These are phyloP conservation scores for Hylaeus volcanicus DNA, from an alignment of 1,140 invertebrate genomes.

Conservation along the genomic window DNA sequence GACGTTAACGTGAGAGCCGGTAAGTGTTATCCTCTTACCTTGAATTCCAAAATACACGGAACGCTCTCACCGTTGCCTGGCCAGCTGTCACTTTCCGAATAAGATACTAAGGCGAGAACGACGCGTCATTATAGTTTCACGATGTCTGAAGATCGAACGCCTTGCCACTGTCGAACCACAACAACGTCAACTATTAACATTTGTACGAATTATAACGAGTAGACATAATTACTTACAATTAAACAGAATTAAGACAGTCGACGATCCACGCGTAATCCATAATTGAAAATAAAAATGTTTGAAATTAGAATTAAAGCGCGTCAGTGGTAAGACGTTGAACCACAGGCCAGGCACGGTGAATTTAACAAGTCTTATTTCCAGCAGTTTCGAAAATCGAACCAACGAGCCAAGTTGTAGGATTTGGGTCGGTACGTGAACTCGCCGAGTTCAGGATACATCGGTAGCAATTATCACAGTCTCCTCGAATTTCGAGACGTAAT, in stretches of 20 bases:
- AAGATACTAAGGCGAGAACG: background rate
- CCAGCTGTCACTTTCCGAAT: conserved; percentile 37
- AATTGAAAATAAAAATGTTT: too few species aligned
- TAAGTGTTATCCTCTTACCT: conserved; percentile 80
- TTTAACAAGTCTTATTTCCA: conserved; percentile 47
- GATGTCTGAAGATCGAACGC: background rate
- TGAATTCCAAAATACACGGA: conserved; percentile 8
- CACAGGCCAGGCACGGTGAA: conserved; percentile 36
- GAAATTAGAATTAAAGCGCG: background rate
- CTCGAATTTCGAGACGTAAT: background rate
- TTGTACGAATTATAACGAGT: background rate
- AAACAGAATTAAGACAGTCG: too few species aligned
- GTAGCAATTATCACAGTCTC: conserved; percentile 22
- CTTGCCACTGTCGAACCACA: background rate
- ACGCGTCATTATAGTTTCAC: background rate
- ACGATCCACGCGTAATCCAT: too few species aligned
- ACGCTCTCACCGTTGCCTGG: conserved; percentile 31
- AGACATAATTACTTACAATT: too few species aligned
- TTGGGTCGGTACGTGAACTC: conserved; percentile 9
- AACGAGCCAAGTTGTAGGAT: background rate
- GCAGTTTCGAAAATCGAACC: conserved; percentile 12
- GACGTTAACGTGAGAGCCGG: conserved; percentile 97
- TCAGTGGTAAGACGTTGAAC: background rate
- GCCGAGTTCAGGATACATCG: conserved; percentile 1
- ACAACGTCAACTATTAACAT: too few species aligned